A percentile compares a stretch with the other conserved stretches of the same genome.
Conservation (phyloP, 2,888 invertebrate species). For the Eucriotettix oculatus region DNA sequence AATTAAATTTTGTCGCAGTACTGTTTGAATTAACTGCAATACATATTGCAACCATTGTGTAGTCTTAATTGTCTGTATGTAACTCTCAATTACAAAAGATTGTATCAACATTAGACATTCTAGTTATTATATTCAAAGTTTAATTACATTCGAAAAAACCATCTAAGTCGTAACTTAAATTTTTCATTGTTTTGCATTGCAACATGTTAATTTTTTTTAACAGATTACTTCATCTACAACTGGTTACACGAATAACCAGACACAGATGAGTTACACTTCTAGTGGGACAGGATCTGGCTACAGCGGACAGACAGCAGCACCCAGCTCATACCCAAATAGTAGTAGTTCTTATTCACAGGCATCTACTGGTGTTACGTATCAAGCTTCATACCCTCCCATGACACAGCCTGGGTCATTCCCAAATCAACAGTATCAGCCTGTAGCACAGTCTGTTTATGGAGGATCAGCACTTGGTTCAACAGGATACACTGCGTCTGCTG, state of each 20-base stretch:
- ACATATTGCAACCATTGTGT: too few relatives aligned
- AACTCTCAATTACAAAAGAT: too few relatives aligned
- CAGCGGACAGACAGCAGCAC: constrained; percentile 8
- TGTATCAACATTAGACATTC: too few relatives aligned
- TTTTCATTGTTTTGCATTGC: too few relatives aligned
- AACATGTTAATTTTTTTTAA: too few relatives aligned
- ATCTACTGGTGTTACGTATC: constrained; percentile 8
- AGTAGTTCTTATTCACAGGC: constrained; percentile 12
- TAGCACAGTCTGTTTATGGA: constrained; percentile 11
- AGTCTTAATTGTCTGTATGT: too few relatives aligned
- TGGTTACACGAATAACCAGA: constrained; percentile 11
- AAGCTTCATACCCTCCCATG: constrained; percentile 11
- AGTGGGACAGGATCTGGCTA: constrained; percentile 11
- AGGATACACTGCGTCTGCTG: constrained; percentile 10
- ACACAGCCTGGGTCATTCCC: constrained; percentile 2
- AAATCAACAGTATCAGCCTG: not conserved
- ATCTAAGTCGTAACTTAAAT: too few relatives aligned
- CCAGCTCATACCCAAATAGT: constrained; percentile 10
- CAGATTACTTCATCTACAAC: constrained; percentile 12
- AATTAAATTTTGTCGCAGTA: too few relatives aligned
- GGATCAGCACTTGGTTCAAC: constrained; percentile 7
- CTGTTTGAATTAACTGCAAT: too few relatives aligned
- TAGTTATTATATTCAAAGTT: too few relatives aligned
- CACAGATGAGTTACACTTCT: constrained; percentile 12
- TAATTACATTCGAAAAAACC: too few relatives aligned